Evolutionary conservation across 2,113 vertebrate genomes (phyloP).

Genomic region (Cygnus atratus): DNA sequence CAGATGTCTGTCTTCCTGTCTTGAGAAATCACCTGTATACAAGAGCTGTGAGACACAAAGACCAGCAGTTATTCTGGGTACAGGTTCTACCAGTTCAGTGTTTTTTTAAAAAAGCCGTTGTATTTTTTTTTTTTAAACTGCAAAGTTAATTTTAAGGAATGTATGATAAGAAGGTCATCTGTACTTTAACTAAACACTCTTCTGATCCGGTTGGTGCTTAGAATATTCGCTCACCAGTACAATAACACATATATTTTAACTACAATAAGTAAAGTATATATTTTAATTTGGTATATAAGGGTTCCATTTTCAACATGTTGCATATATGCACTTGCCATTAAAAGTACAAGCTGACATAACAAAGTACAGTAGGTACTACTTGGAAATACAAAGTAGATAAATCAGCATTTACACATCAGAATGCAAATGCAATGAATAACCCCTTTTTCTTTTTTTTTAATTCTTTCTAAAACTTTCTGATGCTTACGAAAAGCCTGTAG

Average conservation of each 20-base stretch:
- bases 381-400: background rate
- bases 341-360: background rate
- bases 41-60: conserved; percentile 80
- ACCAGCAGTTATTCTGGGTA: background rate
- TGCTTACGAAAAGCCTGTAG: background rate
- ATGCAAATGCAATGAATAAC: background rate
- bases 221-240: background rate
- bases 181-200: background rate
- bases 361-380: background rate
- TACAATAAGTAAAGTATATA: background rate
- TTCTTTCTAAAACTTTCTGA: background rate
- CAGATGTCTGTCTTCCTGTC: conserved; percentile 95
- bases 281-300: background rate
- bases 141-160: background rate
- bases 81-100: background rate
- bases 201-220: background rate
- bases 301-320: background rate
- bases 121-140: background rate
- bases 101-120: background rate
- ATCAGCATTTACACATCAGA: background rate
- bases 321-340: background rate
- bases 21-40: conserved; percentile 97
- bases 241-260: background rate
- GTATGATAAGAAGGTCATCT: background rate
- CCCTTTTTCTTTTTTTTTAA: background rate